Conservation (phyloP, 2,113 vertebrate species). For the Leptosomus discolor region DNA sequence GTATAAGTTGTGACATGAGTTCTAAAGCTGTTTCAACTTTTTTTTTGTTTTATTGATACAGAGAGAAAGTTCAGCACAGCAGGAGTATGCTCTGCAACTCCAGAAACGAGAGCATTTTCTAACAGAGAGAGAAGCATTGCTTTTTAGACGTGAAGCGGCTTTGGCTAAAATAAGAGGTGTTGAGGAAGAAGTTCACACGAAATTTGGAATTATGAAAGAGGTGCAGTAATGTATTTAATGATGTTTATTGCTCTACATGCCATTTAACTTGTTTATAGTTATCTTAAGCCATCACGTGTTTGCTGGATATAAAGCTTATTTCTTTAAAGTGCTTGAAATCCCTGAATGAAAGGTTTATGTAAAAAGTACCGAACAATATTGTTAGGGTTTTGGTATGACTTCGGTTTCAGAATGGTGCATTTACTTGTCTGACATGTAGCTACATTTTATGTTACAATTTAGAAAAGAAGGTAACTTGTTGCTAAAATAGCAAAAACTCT, state of each 20-base stretch:
- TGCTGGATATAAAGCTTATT: not conserved
- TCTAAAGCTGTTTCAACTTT: not conserved
- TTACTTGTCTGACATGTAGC: not conserved
- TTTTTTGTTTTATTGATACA: slow-evolving; percentile 22
- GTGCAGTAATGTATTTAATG: slow-evolving; percentile 51
- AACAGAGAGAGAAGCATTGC: slow-evolving; percentile 69
- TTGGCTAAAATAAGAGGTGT: slow-evolving; percentile 75
- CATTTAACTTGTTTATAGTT: not conserved
- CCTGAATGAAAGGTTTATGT: not conserved
- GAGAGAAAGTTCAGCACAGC: slow-evolving; percentile 79
- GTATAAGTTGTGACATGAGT: not conserved
- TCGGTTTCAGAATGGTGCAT: not conserved
- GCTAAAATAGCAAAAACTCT: not conserved
- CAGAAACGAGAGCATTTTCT: slow-evolving; percentile 74
- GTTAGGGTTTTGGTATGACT: not conserved
- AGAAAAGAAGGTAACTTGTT: not conserved
- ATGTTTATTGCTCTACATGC: not conserved
- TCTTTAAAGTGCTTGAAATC: not conserved
- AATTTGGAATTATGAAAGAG: slow-evolving; percentile 79
- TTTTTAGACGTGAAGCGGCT: slow-evolving; percentile 77
- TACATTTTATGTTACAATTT: not conserved
- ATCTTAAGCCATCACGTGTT: not conserved
- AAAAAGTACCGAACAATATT: not conserved
- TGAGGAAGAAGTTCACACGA: slow-evolving; percentile 76
- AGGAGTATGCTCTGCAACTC: slow-evolving; percentile 79